Conservation (phyloP, 2,888 invertebrate species). For the Plebejus anna region DNA sequence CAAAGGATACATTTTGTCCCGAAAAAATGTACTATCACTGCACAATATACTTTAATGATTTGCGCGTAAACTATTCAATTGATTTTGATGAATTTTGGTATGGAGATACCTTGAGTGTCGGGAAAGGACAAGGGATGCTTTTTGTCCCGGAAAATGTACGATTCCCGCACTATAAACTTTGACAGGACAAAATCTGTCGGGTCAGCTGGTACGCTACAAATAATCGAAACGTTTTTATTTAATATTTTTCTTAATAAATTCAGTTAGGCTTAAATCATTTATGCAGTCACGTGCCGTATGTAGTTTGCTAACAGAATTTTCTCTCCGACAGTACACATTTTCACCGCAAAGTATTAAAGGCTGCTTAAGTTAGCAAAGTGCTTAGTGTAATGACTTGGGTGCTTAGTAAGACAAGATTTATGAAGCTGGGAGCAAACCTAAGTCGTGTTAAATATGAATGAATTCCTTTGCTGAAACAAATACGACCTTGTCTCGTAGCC, state of each 20-base stretch:
- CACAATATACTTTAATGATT: too few relatives aligned
- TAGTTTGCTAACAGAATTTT: neutral
- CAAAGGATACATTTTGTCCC: too few relatives aligned
- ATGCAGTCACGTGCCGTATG: neutral
- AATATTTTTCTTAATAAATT: neutral
- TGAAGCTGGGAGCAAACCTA: conserved; percentile 32
- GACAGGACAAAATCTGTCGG: too few relatives aligned
- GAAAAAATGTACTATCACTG: too few relatives aligned
- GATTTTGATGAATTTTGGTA: too few relatives aligned
- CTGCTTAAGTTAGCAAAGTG: conserved; percentile 40
- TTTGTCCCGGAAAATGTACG: too few relatives aligned
- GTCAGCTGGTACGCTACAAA: neutral
- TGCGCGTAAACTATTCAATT: too few relatives aligned
- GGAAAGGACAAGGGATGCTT: too few relatives aligned
- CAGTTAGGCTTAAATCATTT: neutral
- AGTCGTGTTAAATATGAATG: conserved; percentile 29
- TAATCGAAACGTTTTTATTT: neutral
- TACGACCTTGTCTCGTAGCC: conserved; percentile 23
- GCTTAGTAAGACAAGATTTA: conserved; percentile 41
- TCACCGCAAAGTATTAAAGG: conserved; percentile 40
- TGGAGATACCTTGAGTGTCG: too few relatives aligned
- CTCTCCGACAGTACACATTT: conserved; percentile 29
- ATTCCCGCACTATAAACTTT: too few relatives aligned
- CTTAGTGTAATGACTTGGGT: conserved; percentile 41
- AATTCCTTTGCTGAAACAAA: conserved; percentile 27